Base-by-base conservation (phyloP, 2,888 invertebrate genomes). In the Leucoptera coffeella region DNA sequence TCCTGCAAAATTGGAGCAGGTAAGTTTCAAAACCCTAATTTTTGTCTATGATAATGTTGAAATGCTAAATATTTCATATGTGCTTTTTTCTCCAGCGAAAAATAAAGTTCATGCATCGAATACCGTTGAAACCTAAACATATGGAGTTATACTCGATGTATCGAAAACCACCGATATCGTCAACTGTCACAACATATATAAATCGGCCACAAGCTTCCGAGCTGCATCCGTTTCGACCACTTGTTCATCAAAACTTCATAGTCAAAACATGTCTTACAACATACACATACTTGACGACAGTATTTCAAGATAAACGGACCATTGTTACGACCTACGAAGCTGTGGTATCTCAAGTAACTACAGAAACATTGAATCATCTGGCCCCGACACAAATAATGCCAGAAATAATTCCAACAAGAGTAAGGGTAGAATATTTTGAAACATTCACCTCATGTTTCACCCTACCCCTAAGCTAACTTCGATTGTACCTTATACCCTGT, bases 231-330 rank as follows among this genome's bases (percentile, higher is more conserved):
- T 41, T 64, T 29, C 61, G 61, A 32, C 65, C 62, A 37, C 42
- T 73, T 29, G 77, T 79, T 38, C 76, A 81, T 39, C 78, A 85
- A 43, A 82, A 90, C 35, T 83, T 82, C 43, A 87, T 89, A 8
- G 89, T 89, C 25, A 91, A 89, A 72, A 89, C 89, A 1, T 89
- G 87, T 51, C 75, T 85, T 44, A 91, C 90, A 1, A 90, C 90
- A 2, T 87, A 83, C 42, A 89, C 88, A 1, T 89, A 87, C 44
- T 78, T 84, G 43, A 89, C 89, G 4, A 89, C 90, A 1, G 73
- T 89, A 31, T 64, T 89, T 9, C 82, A 85, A 37, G 65, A 69
- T 32, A 67, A 71, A 50, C 47, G 64, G 45, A 64, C 64, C 39
- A 57, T 64, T 12, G 52, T 71, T 33, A 67, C 72, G 14, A 71